Evolutionary conservation across 2,113 vertebrate genomes (phyloP), one percentile per base, ranked within the genome.

Genomic region (Sander lucioperca): DNA sequence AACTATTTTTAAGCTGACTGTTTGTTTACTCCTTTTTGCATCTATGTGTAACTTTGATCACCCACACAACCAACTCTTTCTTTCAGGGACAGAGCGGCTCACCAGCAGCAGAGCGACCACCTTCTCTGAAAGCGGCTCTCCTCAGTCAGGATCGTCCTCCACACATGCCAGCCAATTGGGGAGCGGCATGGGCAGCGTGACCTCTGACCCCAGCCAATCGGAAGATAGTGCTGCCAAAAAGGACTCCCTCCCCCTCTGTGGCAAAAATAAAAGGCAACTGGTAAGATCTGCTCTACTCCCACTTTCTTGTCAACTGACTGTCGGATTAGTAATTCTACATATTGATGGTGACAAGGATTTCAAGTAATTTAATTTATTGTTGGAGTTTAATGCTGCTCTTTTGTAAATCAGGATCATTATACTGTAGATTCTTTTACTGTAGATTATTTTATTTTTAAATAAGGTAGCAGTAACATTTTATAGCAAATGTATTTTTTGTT

Each of bases 261-360:
- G 68, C 83, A 94, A 89, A 73, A 92, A 94, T 57, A 93, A 90
- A 50, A 93, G 63, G 59, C 84, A 93, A 69, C 84, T 91, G 91
- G 93, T 95, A 89, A 92, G 91, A 74, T 15, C 56, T 58, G 70
- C 50, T 53, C 10, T 70, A 8, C 59, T 58, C 23, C 63, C 15
- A n/a, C 25, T 59, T 36, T 62, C 9, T 30, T 74, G 36, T 77
- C 23, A 53, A 10, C 10, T 23, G 10, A 73, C 47, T 67, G 25
- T 36, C 36, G 12, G 23, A 36, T 67, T 14, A 13, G 15, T 69
- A 43, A n/a, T 39, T 62, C 23, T 21, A 63, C 23, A 27, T 72
- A 58, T 58, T 36, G 5, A 23, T 57, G 10, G 12, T 25, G 54
- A 39, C 43, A 48, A 12, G 18, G 19, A 57, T 53, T 68, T 56